Percentiles rank a stretch among this genome's conserved stretches.
phyloP scores from a whole-genome alignment of 2,888 invertebrate species.

The Arctia plantaginis region DNA sequence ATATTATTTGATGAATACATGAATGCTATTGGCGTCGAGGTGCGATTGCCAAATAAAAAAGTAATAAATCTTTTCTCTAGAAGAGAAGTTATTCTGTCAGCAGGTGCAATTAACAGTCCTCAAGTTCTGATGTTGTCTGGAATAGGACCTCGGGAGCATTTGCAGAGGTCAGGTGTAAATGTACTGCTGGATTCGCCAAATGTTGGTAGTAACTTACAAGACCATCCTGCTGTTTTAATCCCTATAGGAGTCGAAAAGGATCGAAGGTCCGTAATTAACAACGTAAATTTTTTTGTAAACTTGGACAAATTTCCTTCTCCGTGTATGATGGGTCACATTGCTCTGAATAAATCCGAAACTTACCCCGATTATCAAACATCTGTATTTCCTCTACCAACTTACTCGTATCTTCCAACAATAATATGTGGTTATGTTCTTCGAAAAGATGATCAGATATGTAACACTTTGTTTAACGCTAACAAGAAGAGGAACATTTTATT shows the following conservation, averaged over 20 bases:
- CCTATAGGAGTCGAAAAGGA: slow-evolving; percentile 46
- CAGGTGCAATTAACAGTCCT: slow-evolving; percentile 67
- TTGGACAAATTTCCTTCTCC: slow-evolving; percentile 52
- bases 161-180: slow-evolving; percentile 57
- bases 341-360: slow-evolving; percentile 54
- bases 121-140: slow-evolving; percentile 73
- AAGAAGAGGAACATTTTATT: slow-evolving; percentile 49
- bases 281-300: slow-evolving; percentile 45
- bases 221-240: slow-evolving; percentile 56
- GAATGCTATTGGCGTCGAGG: slow-evolving; percentile 60
- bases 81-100: slow-evolving; percentile 68
- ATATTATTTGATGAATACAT: slow-evolving; percentile 27
- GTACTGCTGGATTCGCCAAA: slow-evolving; percentile 57
- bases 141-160: slow-evolving; percentile 64
- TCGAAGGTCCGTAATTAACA: slow-evolving; percentile 34
- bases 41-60: slow-evolving; percentile 48
- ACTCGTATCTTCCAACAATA: slow-evolving; percentile 41
- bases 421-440: slow-evolving; percentile 54
- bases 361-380: slow-evolving; percentile 64
- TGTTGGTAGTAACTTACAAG: slow-evolving; percentile 65
- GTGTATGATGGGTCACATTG: slow-evolving; percentile 55
- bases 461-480: slow-evolving; percentile 43
- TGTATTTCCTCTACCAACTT: slow-evolving; percentile 46
- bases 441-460: slow-evolving; percentile 56
- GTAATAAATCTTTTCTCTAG: slow-evolving; percentile 49